Percentiles rank a stretch among this genome's conserved stretches.
Evolutionary conservation across 1,140 invertebrate genomes (phyloP).

Genomic region (Notospermus geniculatus): DNA sequence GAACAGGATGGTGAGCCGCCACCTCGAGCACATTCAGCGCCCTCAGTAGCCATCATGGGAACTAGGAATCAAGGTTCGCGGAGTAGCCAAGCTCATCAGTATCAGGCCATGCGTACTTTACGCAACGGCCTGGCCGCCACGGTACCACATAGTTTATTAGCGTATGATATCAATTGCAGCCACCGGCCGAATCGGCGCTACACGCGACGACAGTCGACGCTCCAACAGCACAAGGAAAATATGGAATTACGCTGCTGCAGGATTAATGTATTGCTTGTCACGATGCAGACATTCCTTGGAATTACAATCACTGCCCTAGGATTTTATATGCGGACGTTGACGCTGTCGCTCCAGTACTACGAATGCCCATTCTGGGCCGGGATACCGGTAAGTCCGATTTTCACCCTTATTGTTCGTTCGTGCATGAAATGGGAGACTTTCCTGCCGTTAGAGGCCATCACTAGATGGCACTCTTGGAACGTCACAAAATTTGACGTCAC

Average conservation of each 20-base stretch:
- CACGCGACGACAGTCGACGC: conserved; percentile 6
- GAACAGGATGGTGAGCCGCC: background rate
- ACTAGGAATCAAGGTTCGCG: background rate
- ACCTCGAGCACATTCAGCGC: background rate
- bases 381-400: conserved; percentile 1
- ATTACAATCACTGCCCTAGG: conserved; percentile 3
- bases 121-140: conserved; percentile 5
- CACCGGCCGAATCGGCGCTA: background rate
- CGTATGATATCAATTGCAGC: conserved; percentile 3
- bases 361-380: conserved; percentile 6
- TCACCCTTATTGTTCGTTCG: too few species aligned
- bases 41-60: conserved; percentile 1
- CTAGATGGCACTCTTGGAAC: too few species aligned
- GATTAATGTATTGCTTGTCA: conserved; percentile 4
- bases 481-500: too few species aligned
- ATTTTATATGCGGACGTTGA: conserved; percentile 5
- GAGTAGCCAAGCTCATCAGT: background rate
- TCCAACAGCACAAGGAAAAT: conserved; percentile 7
- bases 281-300: conserved; percentile 9
- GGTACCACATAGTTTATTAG: background rate
- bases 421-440: too few species aligned
- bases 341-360: background rate
- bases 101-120: background rate
- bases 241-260: conserved; percentile 6
- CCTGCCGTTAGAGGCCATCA: too few species aligned